Evolutionary conservation across 2,113 vertebrate species (phyloP), one percentile per base, ranked within the genome.

Genomic region (Percopsis transmontana): DNA sequence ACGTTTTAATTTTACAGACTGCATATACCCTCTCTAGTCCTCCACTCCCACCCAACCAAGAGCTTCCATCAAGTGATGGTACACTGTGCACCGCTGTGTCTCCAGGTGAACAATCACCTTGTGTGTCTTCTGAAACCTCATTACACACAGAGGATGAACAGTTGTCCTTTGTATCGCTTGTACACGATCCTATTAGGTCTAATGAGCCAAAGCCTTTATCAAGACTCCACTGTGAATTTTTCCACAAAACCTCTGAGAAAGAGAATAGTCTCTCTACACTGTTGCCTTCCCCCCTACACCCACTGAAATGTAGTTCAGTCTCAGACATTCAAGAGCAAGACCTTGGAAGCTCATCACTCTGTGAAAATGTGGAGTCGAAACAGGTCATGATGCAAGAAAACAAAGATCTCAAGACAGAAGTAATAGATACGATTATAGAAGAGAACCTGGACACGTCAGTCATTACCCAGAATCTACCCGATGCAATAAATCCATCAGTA

Each of bases 1-100:
- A 21, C 56, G 70, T 16, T 82, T 72, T 80, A 19, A 66, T 82
- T 69, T 21, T 62, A 56, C 83, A 90, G 91, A 85, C 66, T 69
- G 53, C 76, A 19, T 62, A 62, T 74, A 74, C 61, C 69, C 50
- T 74, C 15, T 66, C 74, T 61, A 73, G 57, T 71, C 55, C 76
- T 63, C 47, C 74, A 44, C 72, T 68, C 75, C 61, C 72, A 57
- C 55, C 63, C 68, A 73, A 86, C 79, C 79, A 58, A 69, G 65
- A 79, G 62, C 77, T 56, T 72, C 70, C 74, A 56, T 84, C 66
- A 79, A 66, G 55, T 40, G 74, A 75, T 60, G 79, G 52, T 74
- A 20, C 52, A 23, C 74, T 24, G 65, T 85, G 80, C 51, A 2
- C 75, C 81, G 77, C 76, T 62, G 71, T 68, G 64, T 76, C 69